Evolutionary conservation across 2,797 vertebrate genomes (phyloP).

Genomic region (Pteronotus mesoamericanus): DNA sequence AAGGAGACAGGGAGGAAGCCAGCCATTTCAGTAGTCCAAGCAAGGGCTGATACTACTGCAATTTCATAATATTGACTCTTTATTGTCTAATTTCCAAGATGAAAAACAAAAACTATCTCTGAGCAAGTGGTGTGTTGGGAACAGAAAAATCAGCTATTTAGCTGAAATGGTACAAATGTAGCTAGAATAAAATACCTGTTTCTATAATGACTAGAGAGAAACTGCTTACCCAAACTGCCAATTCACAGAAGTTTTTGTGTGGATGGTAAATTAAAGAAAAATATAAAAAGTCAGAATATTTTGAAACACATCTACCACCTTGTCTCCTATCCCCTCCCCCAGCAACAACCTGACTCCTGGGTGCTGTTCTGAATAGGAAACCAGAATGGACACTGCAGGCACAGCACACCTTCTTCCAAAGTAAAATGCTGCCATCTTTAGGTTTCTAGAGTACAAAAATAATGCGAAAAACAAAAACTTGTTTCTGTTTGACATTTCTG

Average conservation of each 20-base stretch:
- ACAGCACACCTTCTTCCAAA: conserved; percentile 24
- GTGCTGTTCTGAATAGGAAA: not conserved
- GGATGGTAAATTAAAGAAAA: conserved; percentile 62
- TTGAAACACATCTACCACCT: conserved; percentile 55
- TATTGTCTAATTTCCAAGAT: conserved; percentile 14
- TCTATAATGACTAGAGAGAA: conserved; percentile 52
- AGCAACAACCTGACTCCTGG: conserved; percentile 55
- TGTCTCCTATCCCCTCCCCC: conserved; percentile 27
- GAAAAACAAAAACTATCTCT: conserved; percentile 42
- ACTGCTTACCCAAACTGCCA: conserved; percentile 3
- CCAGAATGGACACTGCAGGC: not conserved
- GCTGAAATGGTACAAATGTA: not conserved
- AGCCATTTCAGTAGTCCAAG: not conserved
- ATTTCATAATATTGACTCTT: not conserved
- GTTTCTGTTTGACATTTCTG: not conserved
- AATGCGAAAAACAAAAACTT: not conserved
- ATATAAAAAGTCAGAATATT: conserved; percentile 65
- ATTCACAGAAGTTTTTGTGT: conserved; percentile 57
- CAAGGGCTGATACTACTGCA: not conserved
- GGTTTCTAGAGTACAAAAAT: conserved; percentile 28
- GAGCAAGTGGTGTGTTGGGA: not conserved
- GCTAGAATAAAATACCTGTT: conserved; percentile 43
- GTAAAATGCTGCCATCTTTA: conserved; percentile 77
- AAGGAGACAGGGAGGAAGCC: not conserved
- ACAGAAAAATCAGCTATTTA: not conserved